phyloP scores from a whole-genome alignment of 2,797 vertebrate genomes.

The Pristis pectinata region DNA sequence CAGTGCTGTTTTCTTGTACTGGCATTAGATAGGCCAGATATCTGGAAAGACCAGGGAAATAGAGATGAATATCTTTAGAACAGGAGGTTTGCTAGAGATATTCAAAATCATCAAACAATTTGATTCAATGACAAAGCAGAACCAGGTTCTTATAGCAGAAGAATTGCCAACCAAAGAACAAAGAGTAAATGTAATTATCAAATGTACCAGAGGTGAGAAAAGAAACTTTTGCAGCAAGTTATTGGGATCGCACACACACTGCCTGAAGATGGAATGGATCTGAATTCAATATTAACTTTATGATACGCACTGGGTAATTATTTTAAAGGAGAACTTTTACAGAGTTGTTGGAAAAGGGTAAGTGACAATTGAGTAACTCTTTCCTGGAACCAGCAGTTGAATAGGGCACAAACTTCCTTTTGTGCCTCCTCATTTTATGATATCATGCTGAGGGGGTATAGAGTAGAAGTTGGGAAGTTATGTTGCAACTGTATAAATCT shows the following conservation, averaged over 20 bases:
- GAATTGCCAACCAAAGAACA: background rate
- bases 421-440: no score
- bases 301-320: background rate
- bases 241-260: background rate
- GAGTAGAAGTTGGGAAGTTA: no score
- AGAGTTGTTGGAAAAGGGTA: background rate
- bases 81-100: background rate
- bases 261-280: background rate
- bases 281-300: background rate
- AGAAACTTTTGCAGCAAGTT: background rate
- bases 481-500: no score
- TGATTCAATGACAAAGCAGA: background rate
- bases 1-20: background rate
- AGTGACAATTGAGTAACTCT: no score
- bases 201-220: background rate
- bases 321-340: background rate
- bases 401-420: no score
- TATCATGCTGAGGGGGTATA: no score
- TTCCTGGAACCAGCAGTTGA: no score
- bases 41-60: background rate
- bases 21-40: background rate
- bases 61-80: background rate
- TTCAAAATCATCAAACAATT: background rate
- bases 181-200: background rate
- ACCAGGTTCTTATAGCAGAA: background rate